A percentile compares a stretch with the other conserved stretches of the same genome.
Conservation (phyloP, 1,140 invertebrate species). For the Kradibia gibbosae region DNA sequence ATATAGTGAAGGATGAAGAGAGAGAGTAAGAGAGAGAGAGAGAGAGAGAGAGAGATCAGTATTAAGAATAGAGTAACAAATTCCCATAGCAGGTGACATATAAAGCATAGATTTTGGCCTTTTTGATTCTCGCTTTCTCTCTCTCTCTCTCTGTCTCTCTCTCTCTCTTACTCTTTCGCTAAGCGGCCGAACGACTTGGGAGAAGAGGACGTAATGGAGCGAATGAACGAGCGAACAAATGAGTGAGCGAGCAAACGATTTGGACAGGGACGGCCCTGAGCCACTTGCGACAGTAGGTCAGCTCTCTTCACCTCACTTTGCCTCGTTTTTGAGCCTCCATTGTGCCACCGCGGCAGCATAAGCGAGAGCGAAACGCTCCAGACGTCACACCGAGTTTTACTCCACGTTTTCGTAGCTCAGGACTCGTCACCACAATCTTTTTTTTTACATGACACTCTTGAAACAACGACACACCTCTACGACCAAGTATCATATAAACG, state of each 20-base stretch:
- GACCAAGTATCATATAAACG: not conserved
- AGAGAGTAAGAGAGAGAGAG: constrained; percentile 33
- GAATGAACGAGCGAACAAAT: not conserved
- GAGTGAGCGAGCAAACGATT: constrained; percentile 56
- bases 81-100: not conserved
- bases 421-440: not conserved
- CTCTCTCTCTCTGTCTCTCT: not conserved
- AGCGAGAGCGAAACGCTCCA: constrained; percentile 16
- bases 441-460: not conserved
- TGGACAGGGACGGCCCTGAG: constrained; percentile 70
- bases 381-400: not conserved
- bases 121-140: not conserved
- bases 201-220: not conserved
- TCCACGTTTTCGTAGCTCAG: constrained; percentile 28
- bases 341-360: constrained; percentile 53
- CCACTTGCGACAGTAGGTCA: constrained; percentile 69
- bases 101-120: constrained; percentile 20
- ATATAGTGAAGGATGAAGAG: not conserved
- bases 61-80: not conserved
- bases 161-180: too few relatives aligned
- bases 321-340: constrained; percentile 64
- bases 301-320: constrained; percentile 66
- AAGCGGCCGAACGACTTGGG: not conserved
- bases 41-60: constrained; percentile 43
- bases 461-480: not conserved